Evolutionary conservation across 2,113 vertebrate species (phyloP), one percentile per base, ranked within the genome.

Genomic region (Grallaria varia): DNA sequence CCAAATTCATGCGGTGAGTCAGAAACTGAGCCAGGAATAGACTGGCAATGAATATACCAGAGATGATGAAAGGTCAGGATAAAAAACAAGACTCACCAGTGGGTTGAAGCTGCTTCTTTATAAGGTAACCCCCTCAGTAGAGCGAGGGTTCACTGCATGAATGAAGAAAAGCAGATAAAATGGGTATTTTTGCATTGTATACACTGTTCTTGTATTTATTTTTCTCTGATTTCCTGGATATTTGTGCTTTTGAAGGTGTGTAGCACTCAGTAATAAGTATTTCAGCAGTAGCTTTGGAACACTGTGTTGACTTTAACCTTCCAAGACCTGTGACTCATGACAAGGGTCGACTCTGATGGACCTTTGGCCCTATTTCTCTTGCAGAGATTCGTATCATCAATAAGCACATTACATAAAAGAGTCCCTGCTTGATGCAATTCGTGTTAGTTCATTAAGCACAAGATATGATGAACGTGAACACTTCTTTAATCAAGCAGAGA

Each of bases 11-110:
- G 40, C 90, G 68, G 42, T 76, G 95, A 78, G 67, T 77, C 5
- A 42, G 93, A 84, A 85, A 40, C 63, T 52, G 93, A 78, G 72
- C 82, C 64, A 81, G 85, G 74, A 96, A 92, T 49, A 84, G 83
- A 19, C 83, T 59, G 21, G 79, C 66, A 86, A 13, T 31, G 88
- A 80, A 60, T 24, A 21, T 6, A 33, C 2, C 24, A 58, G 76
- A 62, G 53, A 78, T 40, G 39, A 81, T 17, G 83, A 78, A 90
- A 92, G 85, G 88, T 90, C 60, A 72, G 86, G 76, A 60, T 33
- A 30, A 67, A 96, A 64, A 52, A 44, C 75, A 80, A 60, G 64
- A 6, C 49, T 62, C 62, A 0, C 64, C 67, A 22, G 18, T 37
- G 72, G 55, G 47, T 4, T 28, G 73, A 73, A 84, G 82, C 63